These are phyloP conservation scores for Drosophila biarmipes DNA, from an alignment of 1,140 invertebrate species.

Conservation along the genomic window DNA sequence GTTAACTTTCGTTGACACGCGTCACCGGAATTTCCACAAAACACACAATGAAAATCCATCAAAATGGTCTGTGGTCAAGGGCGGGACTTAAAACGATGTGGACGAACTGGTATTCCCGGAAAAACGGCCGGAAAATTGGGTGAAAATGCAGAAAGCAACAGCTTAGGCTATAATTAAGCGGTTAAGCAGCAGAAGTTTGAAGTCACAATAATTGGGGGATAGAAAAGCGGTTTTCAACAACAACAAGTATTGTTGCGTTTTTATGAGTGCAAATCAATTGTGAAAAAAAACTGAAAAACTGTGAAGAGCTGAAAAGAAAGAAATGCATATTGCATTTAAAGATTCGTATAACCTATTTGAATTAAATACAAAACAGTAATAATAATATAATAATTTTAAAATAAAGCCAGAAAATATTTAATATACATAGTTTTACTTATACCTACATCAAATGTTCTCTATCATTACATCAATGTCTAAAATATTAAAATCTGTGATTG, in stretches of 20 bases:
- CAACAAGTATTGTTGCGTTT: background rate
- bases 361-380: too few species aligned
- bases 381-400: too few species aligned
- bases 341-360: too few species aligned
- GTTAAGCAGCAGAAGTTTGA: slow-evolving; percentile 34
- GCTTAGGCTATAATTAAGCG: slow-evolving; percentile 60
- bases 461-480: too few species aligned
- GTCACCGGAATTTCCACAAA: slow-evolving; percentile 30
- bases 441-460: too few species aligned
- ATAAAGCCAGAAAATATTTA: too few species aligned
- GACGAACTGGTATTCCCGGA: slow-evolving; percentile 55
- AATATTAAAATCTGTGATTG: too few species aligned
- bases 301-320: background rate
- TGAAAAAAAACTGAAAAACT: background rate
- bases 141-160: slow-evolving; percentile 58
- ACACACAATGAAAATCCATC: slow-evolving; percentile 37
- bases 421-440: too few species aligned
- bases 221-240: background rate
- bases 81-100: slow-evolving; percentile 34
- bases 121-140: slow-evolving; percentile 39
- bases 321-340: too few species aligned
- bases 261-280: background rate
- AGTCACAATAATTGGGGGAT: background rate
- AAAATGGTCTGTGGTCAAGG: slow-evolving; percentile 57
- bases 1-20: slow-evolving; percentile 63